These are phyloP conservation scores for Galerucella pusilla DNA, from an alignment of 2,888 invertebrate genomes.

Conservation along the genomic window DNA sequence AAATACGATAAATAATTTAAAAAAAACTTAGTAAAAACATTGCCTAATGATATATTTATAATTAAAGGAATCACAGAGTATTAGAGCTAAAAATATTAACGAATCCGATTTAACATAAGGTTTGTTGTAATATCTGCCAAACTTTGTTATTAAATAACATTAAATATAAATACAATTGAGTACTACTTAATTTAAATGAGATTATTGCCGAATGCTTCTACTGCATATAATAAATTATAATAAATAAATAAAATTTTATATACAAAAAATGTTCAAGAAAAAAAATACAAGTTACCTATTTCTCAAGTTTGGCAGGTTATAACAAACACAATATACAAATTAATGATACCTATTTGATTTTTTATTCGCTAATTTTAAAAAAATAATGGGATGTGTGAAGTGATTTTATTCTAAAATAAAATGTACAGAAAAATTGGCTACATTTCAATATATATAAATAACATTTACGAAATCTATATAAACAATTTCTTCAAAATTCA, in stretches of 20 bases:
- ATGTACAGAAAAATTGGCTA: constrained; percentile 36
- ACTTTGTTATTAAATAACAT: constrained; percentile 22
- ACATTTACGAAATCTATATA: constrained; percentile 44
- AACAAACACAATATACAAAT: constrained; percentile 29
- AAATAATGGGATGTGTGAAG: constrained; percentile 35
- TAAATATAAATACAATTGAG: constrained; percentile 23
- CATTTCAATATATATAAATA: constrained; percentile 49
- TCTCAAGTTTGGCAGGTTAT: constrained; percentile 27
- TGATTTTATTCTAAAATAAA: constrained; percentile 32
- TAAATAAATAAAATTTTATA: constrained; percentile 32
- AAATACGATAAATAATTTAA: constrained; percentile 56
- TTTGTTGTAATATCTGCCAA: constrained; percentile 28
- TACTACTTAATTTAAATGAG: constrained; percentile 25
- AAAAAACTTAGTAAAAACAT: constrained; percentile 51
- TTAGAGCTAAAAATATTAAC: constrained; percentile 33
- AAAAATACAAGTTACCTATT: constrained; percentile 24
- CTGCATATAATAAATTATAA: constrained; percentile 24
- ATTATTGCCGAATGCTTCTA: constrained; percentile 23
- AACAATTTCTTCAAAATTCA: constrained; percentile 38
- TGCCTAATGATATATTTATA: constrained; percentile 41
- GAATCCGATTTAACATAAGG: constrained; percentile 20
- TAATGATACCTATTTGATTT: constrained; percentile 30
- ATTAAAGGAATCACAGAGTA: constrained; percentile 36
- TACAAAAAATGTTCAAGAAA: constrained; percentile 22
- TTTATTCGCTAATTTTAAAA: constrained; percentile 23